Evolutionary conservation across 1,140 invertebrate genomes (phyloP), one percentile per base, ranked within the genome.

Genomic region (Phocides pigmalion): DNA sequence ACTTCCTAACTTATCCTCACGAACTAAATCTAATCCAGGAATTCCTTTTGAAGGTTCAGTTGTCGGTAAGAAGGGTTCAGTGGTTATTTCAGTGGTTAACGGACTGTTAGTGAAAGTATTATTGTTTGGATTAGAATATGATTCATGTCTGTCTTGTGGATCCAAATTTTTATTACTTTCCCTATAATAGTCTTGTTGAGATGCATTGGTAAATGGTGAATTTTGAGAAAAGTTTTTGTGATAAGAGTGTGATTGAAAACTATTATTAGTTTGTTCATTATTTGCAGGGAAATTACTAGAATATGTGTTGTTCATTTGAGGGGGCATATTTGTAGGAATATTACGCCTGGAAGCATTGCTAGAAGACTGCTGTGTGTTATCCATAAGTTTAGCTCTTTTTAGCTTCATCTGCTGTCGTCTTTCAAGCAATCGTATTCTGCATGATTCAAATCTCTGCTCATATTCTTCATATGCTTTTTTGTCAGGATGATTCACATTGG

Each of bases 401-500:
- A 93, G 93, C 19, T 95, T 94, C 95, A 97, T 96, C 76, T 95
- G 94, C 78, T 96, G 95, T n/a, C 96, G 91, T 15, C 95, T 91
- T 64, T 97, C 95, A 32, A 97, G 85, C 12, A 97, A 89, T 74
- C 96, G 95, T 50, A 94, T 94, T 11, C 96, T 93, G 92, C 96
- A 97, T 32, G 95, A 93, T 74, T 96, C 95, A 94, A 96, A 97
- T 76, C 96, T 96, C 25, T 95, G 94, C 90, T 97, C 96, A 87
- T 97, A 97, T 66, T 96, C 95, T 64, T 93, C 93, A 78, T 97
- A 97, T 67, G 96, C 95, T 87, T 94, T 94, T 88, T 96, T 96
- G 79, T 97, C 96, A 11, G 96, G 96, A 93, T 97, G 96, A 85
- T 96, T 96, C 15, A 94, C 94, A 92, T 97, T 97, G 76, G 96